Base-by-base conservation (phyloP, 2,113 vertebrate genomes). In the Tringa solitaria region DNA sequence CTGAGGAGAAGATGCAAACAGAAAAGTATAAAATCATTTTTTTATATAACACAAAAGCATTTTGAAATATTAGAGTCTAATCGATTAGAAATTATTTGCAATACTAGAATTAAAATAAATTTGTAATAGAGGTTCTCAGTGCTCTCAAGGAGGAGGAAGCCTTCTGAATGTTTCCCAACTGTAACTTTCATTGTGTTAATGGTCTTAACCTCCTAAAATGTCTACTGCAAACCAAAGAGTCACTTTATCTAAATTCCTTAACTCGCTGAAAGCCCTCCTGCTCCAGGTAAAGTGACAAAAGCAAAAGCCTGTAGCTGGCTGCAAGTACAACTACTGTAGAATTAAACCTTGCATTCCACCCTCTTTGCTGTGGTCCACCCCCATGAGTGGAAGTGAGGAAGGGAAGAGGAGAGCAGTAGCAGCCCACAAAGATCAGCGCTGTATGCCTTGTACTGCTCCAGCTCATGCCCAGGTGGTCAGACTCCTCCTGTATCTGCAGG, bases 1-100 rank as follows among this genome's bases (percentile, higher is more conserved):
- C 99, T 99, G 95, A 69, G 54, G 78, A 90, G 24, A 89, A 43
- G 87, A 75, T 68, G 22, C 39, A 68, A 89, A 59, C 51, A 74
- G 24, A 70, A 69, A 50, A 22, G 9, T n/a, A 41, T 22, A 32
- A 28, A 23, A 37, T 43, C 30, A 1, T 57, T 60, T 51, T 68
- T 39, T 61, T 65, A 35, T 24, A 48, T 35, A 63, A 80, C 9
- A 68, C 2, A 19, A 88, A 68, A 17, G 3, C 8, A 27, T 13
- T 28, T 54, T 53, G 30, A 83, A 92, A 68, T 56, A 56, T 50
- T 68, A 41, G 7, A 19, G 7, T 33, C 50, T 75, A 63, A 80
- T 4, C 9, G 4, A 65, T 81, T 50, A 63, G 48, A 95, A 82
- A 69, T 76, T 27, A 78, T 37, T 74, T 60, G 50, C n/a, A 86